These are phyloP conservation scores for Trichogramma pretiosum DNA, from an alignment of 1,140 invertebrate genomes.

Conservation along the genomic window DNA sequence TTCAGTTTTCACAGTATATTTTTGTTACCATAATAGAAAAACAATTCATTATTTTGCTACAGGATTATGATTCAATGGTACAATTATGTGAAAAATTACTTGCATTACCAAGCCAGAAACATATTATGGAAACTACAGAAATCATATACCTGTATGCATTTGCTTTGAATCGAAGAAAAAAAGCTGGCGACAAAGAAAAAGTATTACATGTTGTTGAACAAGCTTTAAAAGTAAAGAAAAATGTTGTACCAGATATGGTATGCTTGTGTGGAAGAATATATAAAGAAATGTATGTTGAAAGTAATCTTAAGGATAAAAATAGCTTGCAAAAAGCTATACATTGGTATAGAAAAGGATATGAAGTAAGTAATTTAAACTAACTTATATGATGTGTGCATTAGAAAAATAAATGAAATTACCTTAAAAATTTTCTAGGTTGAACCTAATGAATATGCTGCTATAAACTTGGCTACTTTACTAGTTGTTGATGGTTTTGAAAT, in stretches of 20 bases:
- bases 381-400: neutral
- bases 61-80: constrained; percentile 98
- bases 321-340: constrained; percentile 88
- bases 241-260: constrained; percentile 93
- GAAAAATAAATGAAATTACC: constrained; percentile 1
- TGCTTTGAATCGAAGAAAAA: constrained; percentile 90
- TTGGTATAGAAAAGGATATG: constrained; percentile 98
- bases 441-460: constrained; percentile 98
- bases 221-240: constrained; percentile 84
- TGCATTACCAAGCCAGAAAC: constrained; percentile 83
- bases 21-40: neutral
- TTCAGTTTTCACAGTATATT: neutral
- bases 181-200: constrained; percentile 87
- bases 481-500: constrained; percentile 98
- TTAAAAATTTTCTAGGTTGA: constrained; percentile 57
- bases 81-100: constrained; percentile 91
- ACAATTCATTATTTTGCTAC: constrained; percentile 21
- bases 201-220: constrained; percentile 86
- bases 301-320: constrained; percentile 78
- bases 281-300: constrained; percentile 98
- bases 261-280: constrained; percentile 97
- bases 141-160: constrained; percentile 94
- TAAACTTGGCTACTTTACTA: constrained; percentile 94
- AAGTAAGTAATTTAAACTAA: constrained; percentile 32
- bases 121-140: constrained; percentile 80